phyloP scores from a whole-genome alignment of 2,113 vertebrate genomes.

The Apteryx mantelli region DNA sequence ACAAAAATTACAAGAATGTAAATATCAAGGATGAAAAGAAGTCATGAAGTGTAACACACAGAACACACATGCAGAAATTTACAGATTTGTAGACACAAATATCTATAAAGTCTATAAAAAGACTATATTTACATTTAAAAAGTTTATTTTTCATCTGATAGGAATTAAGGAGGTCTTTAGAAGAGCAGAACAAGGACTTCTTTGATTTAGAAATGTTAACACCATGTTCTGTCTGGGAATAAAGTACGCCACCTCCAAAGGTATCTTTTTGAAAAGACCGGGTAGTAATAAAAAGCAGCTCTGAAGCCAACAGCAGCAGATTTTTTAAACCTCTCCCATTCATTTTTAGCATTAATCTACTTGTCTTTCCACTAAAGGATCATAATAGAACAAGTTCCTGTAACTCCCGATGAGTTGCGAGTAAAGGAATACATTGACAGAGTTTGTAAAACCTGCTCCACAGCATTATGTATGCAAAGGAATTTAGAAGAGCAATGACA shows the following conservation, averaged over 20 bases:
- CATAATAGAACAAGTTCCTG: constrained; percentile 23
- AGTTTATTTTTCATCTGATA: not conserved
- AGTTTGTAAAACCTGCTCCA: constrained; percentile 46
- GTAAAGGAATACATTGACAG: not conserved
- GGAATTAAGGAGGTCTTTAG: not conserved
- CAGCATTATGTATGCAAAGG: not conserved
- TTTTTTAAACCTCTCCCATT: not conserved
- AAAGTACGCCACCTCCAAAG: not conserved
- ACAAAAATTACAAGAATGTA: not conserved
- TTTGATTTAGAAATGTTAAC: not conserved
- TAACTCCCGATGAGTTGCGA: not conserved
- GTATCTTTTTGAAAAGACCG: not conserved
- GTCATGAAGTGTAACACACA: not conserved
- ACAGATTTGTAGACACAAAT: not conserved
- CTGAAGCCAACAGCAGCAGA: not conserved
- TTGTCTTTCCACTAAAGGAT: not conserved
- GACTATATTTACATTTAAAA: not conserved
- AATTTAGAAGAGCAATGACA: constrained; percentile 17
- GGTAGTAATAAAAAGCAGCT: not conserved
- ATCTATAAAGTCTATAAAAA: not conserved
- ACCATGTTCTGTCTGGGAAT: not conserved
- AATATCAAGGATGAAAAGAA: not conserved
- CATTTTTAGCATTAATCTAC: not conserved
- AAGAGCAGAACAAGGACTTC: not conserved
- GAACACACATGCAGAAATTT: not conserved